A percentile compares a stretch with the other conserved stretches of the same genome.
Conservation (phyloP, 2,888 invertebrate genomes). For the Platycheirus rosarum region DNA sequence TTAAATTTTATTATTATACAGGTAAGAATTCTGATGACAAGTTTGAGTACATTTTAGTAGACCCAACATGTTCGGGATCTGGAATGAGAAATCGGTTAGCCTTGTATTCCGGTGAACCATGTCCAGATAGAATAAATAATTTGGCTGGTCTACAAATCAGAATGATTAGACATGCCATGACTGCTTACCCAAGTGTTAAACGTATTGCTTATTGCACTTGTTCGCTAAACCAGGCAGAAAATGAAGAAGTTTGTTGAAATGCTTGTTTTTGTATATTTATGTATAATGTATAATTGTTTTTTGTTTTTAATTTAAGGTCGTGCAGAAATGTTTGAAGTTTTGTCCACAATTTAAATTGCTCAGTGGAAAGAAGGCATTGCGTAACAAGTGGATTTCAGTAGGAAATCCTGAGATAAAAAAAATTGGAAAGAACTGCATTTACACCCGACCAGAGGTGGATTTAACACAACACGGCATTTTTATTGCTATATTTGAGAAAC, state of each 20-base stretch:
- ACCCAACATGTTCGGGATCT: conserved; percentile 98
- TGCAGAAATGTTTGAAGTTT: conserved; percentile 78
- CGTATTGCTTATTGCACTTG: conserved; percentile 98
- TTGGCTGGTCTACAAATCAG: conserved; percentile 91
- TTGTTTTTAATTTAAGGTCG: conserved; percentile 84
- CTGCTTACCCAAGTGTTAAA: conserved; percentile 91
- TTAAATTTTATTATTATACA: conserved; percentile 33
- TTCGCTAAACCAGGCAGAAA: conserved; percentile 94
- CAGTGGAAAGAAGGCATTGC: conserved; percentile 85
- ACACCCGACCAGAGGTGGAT: conserved; percentile 89
- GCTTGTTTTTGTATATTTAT: too few species aligned
- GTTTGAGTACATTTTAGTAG: conserved; percentile 95
- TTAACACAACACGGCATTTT: conserved; percentile 97
- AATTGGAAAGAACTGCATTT: conserved; percentile 89
- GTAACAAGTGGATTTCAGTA: conserved; percentile 87
- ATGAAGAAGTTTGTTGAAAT: conserved; percentile 88
- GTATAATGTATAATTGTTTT: conserved; percentile 85
- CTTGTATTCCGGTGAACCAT: conserved; percentile 83
- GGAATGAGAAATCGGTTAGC: conserved; percentile 86
- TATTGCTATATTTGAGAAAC: conserved; percentile 92
- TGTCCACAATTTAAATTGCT: conserved; percentile 86
- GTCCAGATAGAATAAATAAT: conserved; percentile 85
- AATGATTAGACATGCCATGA: conserved; percentile 93
- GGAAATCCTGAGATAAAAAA: conserved; percentile 87
- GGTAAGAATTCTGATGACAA: conserved; percentile 81